Evolutionary conservation across 2,797 vertebrate species (phyloP).

Genomic region (Spheniscus humboldti): DNA sequence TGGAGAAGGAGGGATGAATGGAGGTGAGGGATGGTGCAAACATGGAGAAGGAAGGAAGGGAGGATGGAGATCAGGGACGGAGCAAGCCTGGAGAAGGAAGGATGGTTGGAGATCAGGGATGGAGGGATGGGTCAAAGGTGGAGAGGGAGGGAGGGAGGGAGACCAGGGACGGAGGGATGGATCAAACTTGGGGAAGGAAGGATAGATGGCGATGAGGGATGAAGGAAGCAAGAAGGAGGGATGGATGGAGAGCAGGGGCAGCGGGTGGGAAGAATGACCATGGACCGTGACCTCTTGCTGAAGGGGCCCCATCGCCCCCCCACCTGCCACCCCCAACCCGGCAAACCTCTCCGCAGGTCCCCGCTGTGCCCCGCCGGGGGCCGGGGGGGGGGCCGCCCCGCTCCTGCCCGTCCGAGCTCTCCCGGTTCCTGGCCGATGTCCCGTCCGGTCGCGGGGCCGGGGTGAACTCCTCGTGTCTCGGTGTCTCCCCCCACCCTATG

Average conservation of each 20-base stretch:
- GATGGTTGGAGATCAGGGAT: no score
- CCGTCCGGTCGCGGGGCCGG: background rate
- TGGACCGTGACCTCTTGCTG: background rate
- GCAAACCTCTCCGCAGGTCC: background rate
- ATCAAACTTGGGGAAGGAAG: background rate
- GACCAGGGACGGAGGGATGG: no score
- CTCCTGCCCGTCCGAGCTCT: background rate
- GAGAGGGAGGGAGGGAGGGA: no score
- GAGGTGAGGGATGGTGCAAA: no score
- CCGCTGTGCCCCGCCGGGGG: background rate
- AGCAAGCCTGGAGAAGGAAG: no score
- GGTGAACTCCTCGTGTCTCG: background rate
- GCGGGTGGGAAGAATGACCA: no score
- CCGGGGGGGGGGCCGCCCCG: background rate
- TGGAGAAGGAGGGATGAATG: background rate
- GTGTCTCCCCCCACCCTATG: background rate
- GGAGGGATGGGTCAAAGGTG: no score
- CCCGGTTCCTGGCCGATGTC: background rate
- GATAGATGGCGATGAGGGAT: no score
- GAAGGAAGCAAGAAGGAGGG: background rate
- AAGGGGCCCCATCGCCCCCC: no score
- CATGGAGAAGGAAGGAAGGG: no score
- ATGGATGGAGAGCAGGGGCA: background rate
- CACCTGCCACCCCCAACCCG: fast-evolving
- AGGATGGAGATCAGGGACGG: no score